Conservation (phyloP, 2,797 vertebrate species). For the Spinus olivaceus region DNA sequence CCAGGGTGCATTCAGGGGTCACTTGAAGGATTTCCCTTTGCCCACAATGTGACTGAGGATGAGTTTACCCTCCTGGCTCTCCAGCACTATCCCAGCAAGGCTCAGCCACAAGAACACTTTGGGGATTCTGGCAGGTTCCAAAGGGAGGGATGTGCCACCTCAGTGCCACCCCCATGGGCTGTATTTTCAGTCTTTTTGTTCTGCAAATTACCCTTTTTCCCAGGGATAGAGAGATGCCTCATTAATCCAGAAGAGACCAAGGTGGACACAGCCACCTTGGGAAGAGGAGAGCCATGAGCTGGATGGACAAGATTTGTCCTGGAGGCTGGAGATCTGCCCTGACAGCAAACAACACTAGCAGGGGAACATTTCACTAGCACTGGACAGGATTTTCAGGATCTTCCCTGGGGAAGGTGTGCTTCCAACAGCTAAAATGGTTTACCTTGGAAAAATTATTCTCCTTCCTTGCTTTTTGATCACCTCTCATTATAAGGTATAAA, state of each 20-base stretch:
- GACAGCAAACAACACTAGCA: background rate
- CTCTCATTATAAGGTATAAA: background rate
- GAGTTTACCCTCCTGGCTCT: background rate
- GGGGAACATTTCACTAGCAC: background rate
- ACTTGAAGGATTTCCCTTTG: background rate
- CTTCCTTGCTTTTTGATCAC: background rate
- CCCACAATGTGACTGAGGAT: no score
- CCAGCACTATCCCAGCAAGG: background rate
- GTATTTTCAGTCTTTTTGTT: background rate
- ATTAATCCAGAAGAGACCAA: background rate
- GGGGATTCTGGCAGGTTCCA: background rate
- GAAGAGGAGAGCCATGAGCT: background rate
- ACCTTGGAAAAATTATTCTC: background rate
- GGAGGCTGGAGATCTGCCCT: background rate
- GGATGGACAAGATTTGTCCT: background rate
- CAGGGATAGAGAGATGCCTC: background rate
- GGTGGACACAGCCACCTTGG: background rate
- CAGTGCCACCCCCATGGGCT: fast-evolving
- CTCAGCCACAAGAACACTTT: background rate
- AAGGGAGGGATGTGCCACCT: background rate
- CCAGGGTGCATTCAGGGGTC: fast-evolving
- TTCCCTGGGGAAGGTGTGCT: background rate
- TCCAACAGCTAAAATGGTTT: background rate
- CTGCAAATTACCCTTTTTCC: background rate
- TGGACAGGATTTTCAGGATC: background rate